These are phyloP conservation scores for Leptinotarsa undecemlineata DNA, from an alignment of 1,140 invertebrate species.

Conservation along the genomic window DNA sequence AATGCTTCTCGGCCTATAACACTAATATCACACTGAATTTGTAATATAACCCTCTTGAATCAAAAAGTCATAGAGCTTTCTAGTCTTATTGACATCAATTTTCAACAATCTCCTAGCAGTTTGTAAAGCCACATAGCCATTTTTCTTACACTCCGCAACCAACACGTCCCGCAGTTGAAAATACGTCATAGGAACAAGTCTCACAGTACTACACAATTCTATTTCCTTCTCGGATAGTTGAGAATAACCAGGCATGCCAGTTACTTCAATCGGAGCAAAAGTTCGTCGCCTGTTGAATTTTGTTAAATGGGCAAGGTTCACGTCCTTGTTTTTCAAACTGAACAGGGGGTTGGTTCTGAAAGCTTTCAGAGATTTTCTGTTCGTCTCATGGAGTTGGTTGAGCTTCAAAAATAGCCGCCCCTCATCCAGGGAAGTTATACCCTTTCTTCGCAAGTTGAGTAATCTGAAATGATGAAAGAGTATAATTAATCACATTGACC, in stretches of 20 bases:
- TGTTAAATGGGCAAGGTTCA: slow-evolving; percentile 27
- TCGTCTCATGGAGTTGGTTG: slow-evolving; percentile 64
- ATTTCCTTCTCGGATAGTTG: slow-evolving; percentile 73
- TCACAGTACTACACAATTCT: slow-evolving; percentile 73
- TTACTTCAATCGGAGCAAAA: slow-evolving; percentile 74
- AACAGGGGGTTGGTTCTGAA: slow-evolving; percentile 45
- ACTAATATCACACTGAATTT: slow-evolving; percentile 44
- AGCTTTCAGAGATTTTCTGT: slow-evolving; percentile 59
- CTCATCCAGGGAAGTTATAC: slow-evolving; percentile 70
- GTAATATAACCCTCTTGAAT: slow-evolving; percentile 70
- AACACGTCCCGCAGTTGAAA: slow-evolving; percentile 76
- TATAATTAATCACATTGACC: no score
- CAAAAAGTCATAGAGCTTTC: slow-evolving; percentile 86
- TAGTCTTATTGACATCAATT: slow-evolving; percentile 93
- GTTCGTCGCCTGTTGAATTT: slow-evolving; percentile 39
- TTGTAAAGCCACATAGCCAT: slow-evolving; percentile 70
- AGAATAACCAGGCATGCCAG: slow-evolving; percentile 78
- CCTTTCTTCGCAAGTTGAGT: slow-evolving; percentile 70
- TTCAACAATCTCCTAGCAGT: slow-evolving; percentile 82
- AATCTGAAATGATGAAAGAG: slow-evolving; percentile 54
- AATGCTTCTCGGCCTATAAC: slow-evolving; percentile 54
- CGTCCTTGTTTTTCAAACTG: slow-evolving; percentile 51
- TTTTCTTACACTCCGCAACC: slow-evolving; percentile 74
- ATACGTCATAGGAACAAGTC: slow-evolving; percentile 77
- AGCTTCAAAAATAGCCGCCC: slow-evolving; percentile 69